Percentiles rank a stretch among this genome's conserved stretches.
Evolutionary conservation across 2,113 vertebrate genomes (phyloP).

Genomic region (Pomatorhinus ruficollis): DNA sequence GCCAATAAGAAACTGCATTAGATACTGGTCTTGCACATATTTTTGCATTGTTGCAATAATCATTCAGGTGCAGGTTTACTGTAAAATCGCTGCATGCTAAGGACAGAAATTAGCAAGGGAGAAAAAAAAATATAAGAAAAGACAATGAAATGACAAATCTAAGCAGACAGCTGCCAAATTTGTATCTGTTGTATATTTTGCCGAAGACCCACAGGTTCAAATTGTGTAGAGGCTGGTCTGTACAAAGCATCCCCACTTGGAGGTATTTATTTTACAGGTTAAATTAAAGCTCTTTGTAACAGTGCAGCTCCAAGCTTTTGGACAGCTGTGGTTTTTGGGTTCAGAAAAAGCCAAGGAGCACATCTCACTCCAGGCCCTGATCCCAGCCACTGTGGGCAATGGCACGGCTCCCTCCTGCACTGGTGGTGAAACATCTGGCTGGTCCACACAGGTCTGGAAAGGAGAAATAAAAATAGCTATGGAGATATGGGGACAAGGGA

Average conservation of each 20-base stretch:
- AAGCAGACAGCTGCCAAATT: not conserved
- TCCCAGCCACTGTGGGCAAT: not conserved
- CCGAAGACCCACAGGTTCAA: not conserved
- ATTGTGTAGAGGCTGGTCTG: not conserved
- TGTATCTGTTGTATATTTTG: not conserved
- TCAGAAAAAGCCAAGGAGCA: rapidly evolving
- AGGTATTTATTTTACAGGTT: not conserved
- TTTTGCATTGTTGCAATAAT: not conserved
- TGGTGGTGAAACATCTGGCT: not conserved
- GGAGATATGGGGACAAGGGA: not conserved
- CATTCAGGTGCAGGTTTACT: not conserved
- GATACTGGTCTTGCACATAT: not conserved
- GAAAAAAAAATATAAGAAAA: not conserved
- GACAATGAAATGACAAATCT: not conserved
- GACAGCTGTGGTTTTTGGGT: not conserved
- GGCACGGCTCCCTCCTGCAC: not conserved
- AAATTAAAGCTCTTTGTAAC: not conserved
- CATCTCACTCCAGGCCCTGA: not conserved
- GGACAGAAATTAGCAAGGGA: not conserved
- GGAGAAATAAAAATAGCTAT: not conserved
- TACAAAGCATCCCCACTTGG: not conserved
- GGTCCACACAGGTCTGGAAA: not conserved
- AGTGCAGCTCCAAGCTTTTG: not conserved
- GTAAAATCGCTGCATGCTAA: not conserved
- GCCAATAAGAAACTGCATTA: not conserved